phyloP scores from a whole-genome alignment of 2,797 vertebrate genomes.

The Xenops minutus region DNA sequence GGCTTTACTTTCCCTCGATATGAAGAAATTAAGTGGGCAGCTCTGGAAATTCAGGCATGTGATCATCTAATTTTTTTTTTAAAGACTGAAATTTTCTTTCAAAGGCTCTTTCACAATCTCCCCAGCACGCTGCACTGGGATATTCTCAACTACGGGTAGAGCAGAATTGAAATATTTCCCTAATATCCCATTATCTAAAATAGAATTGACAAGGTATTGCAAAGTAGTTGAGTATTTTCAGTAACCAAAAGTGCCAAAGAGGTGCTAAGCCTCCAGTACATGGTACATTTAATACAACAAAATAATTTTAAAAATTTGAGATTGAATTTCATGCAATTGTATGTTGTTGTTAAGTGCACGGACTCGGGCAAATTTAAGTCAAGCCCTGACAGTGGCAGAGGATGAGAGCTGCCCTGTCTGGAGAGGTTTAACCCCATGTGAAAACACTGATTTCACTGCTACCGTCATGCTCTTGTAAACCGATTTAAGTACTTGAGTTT shows the following conservation, averaged over 20 bases:
- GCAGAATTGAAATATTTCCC: background rate
- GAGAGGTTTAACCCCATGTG: background rate
- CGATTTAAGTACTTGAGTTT: background rate
- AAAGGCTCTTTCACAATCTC: background rate
- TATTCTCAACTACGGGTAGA: conserved; percentile 13
- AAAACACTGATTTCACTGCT: background rate
- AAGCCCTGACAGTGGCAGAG: background rate
- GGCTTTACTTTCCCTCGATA: background rate
- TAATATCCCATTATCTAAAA: background rate
- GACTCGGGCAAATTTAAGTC: background rate
- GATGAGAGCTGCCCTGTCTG: rapidly evolving
- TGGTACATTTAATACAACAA: background rate
- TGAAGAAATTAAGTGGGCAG: background rate
- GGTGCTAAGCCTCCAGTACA: background rate
- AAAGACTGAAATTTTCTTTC: background rate
- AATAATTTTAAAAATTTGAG: background rate
- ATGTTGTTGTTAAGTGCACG: background rate
- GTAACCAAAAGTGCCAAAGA: background rate
- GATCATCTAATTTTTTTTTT: background rate
- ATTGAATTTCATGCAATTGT: background rate
- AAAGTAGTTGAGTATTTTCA: background rate
- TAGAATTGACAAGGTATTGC: background rate
- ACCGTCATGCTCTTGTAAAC: background rate
- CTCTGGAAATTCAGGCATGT: background rate
- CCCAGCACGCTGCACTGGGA: background rate